Base-by-base conservation (phyloP, 2,888 invertebrate species). In the Apotomis turbidana region DNA sequence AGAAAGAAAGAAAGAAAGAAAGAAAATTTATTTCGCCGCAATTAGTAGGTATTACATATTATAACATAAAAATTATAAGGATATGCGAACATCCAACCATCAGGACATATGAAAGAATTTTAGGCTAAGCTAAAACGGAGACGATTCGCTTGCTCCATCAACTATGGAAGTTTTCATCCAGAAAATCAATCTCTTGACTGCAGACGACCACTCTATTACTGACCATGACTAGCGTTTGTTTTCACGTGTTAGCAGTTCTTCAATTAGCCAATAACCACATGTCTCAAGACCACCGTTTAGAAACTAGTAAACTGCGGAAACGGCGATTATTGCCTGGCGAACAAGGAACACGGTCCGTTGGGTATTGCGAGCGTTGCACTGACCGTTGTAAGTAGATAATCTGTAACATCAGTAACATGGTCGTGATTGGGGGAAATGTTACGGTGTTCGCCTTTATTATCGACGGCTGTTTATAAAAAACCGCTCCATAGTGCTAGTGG, bases 301-400 rank as follows among this genome's bases (percentile, higher is more conserved):
- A 72, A 72, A 72, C 68, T 68, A 41, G 60, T 54, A 68, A 68
- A 72, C 75, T 82, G 81, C 84, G 87, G 85, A 87, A 84, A 84
- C 79, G 76, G 79, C 78, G 79, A 83, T 84, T 84, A 84, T 80
- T 80, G 78, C 74, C 74, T 75, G 38, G 52, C 44, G 6, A 54
- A 58, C 62, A 52, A 71, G 78, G 80, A 77, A 79, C 79, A 86
- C 86, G 88, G 83, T 87, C 85, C 76, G 86, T 68, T 80, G 83
- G 75, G 63, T 80, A 84, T 84, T 77, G 80, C 83, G 85, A 85
- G 78, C 87, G 77, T 81, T 85, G 84, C 85, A 85, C 83, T 79
- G 81, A 76, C 76, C 79, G 74, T 76, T 77, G 72, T 74, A 76
- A 59, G 68, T 41, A 6, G 73, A 70, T 49, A 55, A 72, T 70